Base-by-base conservation (phyloP, 2,888 invertebrate species). In the Miltochrista miniata region DNA sequence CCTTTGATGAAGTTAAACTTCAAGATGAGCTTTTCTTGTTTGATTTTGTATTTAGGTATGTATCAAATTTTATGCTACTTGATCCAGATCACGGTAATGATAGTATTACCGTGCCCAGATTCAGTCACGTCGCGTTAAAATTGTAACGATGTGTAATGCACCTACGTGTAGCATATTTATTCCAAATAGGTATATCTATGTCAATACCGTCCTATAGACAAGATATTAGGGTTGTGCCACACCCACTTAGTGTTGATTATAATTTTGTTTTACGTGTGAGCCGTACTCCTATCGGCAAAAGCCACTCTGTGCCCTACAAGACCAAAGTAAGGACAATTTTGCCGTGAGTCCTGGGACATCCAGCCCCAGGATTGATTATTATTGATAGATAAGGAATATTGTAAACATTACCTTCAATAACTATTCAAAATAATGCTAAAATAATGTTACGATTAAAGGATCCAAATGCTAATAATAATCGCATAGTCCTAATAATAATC, bases 121-220 rank as follows among this genome's bases (percentile, higher is more conserved):
- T 51, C 44, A 46, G 15, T 51, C 45, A 13, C 57, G 29, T 41
- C 18, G 18, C 18, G 18, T 24, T 53, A 51, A 52, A 56, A 54
- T 56, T 54, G 41, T 48, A 57, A 55, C 10, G 12, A 48, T 51
- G 34, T 48, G 30, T 47, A 4, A 4, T 24, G 18, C 5, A 24
- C 18, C 36, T 43, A 35, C 12, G 54, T 45, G 50, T 56, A 50
- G 50, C 43, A 48, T 56, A 39, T 54, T 58, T 50, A 68, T 58
- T 45, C 29, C 41, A 45, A 57, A 70, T 56, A 78, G 18, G 18
- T 24, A 24, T 15, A 50, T 51, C 73, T 63, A 62, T 76, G 74
- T 75, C 74, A 80, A 76, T 78, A 74, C 63, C 2, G 18, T 24
- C 68, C 34, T 41, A 60, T 47, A 43, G 39, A 46, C 36, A 57